These are phyloP conservation scores for Caiman crocodilus DNA, from an alignment of 2,797 vertebrate species.

Conservation along the genomic window DNA sequence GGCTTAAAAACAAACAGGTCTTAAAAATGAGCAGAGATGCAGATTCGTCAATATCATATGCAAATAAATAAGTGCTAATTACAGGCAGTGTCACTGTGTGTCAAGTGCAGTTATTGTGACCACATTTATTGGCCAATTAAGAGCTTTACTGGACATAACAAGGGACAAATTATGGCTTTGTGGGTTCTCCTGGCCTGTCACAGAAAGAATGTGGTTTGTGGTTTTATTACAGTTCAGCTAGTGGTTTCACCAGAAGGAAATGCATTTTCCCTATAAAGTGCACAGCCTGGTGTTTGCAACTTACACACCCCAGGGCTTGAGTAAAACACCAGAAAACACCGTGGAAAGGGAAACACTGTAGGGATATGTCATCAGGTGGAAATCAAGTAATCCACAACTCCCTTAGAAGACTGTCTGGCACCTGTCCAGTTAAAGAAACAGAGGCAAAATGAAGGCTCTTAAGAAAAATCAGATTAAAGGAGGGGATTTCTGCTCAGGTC, in stretches of 20 bases:
- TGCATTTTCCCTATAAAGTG: rapidly evolving
- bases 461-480: background rate
- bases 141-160: slow-evolving; percentile 61
- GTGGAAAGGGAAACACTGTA: background rate
- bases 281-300: background rate
- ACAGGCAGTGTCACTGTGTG: slow-evolving; percentile 33
- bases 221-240: background rate
- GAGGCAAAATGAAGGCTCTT: background rate
- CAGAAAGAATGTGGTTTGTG: background rate
- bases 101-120: slow-evolving; percentile 25
- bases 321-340: rapidly evolving
- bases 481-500: background rate
- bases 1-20: slow-evolving; percentile 30
- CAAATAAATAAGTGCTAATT: slow-evolving; percentile 80
- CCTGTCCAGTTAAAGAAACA: rapidly evolving
- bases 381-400: rapidly evolving
- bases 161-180: slow-evolving; percentile 49
- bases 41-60: slow-evolving; percentile 22
- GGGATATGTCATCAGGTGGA: rapidly evolving
- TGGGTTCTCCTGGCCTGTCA: background rate
- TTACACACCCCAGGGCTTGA: background rate
- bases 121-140: slow-evolving; percentile 83
- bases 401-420: background rate
- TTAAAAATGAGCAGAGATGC: background rate
- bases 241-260: background rate